Percentiles rank a stretch among this genome's conserved stretches.
These are phyloP conservation scores for Malurus elegans DNA, from an alignment of 2,113 vertebrate species.

Conservation along the genomic window DNA sequence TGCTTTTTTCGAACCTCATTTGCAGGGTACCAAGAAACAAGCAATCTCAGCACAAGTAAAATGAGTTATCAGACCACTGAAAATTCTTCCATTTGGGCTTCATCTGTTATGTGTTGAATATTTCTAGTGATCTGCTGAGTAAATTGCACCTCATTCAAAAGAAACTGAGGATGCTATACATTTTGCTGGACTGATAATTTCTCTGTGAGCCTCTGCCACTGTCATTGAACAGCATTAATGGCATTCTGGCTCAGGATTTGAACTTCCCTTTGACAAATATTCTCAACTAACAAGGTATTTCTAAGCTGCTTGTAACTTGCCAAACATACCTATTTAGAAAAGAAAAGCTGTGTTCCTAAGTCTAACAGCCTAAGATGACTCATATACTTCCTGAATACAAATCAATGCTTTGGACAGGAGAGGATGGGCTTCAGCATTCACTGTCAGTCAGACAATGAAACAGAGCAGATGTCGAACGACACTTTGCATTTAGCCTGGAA, in stretches of 20 bases:
- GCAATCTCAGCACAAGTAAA: background rate
- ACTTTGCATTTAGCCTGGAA: background rate
- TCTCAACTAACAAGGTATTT: background rate
- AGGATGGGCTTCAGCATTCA: background rate
- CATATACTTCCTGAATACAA: background rate
- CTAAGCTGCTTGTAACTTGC: background rate
- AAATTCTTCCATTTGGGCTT: background rate
- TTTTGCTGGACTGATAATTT: background rate
- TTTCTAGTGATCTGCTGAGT: background rate
- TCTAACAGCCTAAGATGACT: background rate
- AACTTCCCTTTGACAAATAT: background rate
- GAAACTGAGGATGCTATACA: background rate
- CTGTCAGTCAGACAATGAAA: background rate
- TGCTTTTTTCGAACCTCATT: background rate
- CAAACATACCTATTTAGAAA: background rate
- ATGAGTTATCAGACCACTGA: background rate
- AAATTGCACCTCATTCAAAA: background rate
- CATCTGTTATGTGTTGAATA: background rate
- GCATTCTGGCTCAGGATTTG: background rate
- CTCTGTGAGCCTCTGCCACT: background rate
- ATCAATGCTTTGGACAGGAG: background rate
- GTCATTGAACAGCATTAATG: background rate
- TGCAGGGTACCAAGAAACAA: background rate
- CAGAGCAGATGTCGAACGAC: background rate
- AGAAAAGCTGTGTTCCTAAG: background rate